Conservation (phyloP, 1,140 invertebrate genomes). For the Leptinotarsa lineolata region DNA sequence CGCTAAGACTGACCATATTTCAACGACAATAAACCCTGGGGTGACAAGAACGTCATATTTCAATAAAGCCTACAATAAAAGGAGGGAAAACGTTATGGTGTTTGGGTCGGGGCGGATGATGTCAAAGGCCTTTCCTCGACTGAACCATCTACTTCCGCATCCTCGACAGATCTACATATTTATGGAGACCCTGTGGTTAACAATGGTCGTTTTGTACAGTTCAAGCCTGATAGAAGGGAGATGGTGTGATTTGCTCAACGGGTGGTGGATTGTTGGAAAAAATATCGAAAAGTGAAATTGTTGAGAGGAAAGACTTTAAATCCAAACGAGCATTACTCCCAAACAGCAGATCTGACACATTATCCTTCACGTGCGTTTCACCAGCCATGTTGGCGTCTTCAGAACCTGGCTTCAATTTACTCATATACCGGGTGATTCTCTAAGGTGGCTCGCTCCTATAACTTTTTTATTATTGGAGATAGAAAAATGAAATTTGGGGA, state of each 20-base stretch:
- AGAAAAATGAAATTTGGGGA: no score
- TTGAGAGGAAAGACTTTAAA: no score
- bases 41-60: constrained; percentile 19
- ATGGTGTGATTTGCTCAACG: neutral
- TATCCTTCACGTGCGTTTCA: no score
- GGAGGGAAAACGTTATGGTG: neutral
- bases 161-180: constrained; percentile 27
- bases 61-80: constrained; percentile 19
- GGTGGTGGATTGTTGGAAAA: no score
- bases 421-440: no score
- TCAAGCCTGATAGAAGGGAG: neutral
- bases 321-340: no score
- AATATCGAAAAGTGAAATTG: no score
- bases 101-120: neutral
- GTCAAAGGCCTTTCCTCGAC: neutral
- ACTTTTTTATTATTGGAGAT: no score
- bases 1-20: constrained; percentile 15
- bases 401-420: no score
- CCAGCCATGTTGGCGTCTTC: no score
- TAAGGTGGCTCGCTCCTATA: no score
- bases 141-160: constrained; percentile 9
- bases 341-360: no score
- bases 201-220: constrained; percentile 26
- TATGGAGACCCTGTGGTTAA: constrained; percentile 28
- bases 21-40: constrained; percentile 8